These are phyloP conservation scores for Athrips mouffetella DNA, from an alignment of 2,888 invertebrate species.

Conservation along the genomic window DNA sequence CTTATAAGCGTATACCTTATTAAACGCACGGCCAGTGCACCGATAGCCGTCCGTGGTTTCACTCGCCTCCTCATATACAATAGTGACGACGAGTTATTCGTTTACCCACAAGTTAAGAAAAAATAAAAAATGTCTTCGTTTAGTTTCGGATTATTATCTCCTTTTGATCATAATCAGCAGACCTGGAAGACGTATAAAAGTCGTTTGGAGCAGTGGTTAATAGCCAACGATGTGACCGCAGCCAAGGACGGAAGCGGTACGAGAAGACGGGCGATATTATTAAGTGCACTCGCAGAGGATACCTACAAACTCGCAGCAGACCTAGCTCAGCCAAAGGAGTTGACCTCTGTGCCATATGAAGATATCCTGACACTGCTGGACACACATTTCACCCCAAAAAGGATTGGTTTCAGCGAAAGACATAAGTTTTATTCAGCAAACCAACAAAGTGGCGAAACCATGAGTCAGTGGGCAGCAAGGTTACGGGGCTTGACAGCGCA, in stretches of 20 bases:
- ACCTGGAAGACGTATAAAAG: constrained; percentile 23
- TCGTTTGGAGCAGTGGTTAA: constrained; percentile 34
- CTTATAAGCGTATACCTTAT: too few species aligned
- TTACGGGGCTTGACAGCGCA: neutral
- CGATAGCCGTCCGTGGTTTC: too few species aligned
- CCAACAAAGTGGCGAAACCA: constrained; percentile 14
- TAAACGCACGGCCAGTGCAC: too few species aligned
- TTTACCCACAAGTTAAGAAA: too few species aligned
- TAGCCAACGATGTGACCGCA: neutral
- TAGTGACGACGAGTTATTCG: too few species aligned
- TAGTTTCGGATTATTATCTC: neutral
- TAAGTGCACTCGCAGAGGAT: neutral
- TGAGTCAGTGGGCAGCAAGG: constrained; percentile 15
- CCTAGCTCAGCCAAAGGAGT: neutral
- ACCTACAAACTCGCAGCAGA: neutral
- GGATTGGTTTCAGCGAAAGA: constrained; percentile 16
- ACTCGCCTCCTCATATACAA: too few species aligned
- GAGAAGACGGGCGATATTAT: neutral
- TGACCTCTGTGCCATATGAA: neutral
- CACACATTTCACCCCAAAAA: constrained; percentile 1
- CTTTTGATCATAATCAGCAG: neutral
- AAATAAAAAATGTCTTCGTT: too few species aligned
- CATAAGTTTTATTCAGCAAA: constrained; percentile 14
- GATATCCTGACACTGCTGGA: neutral
- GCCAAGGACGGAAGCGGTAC: neutral